phyloP scores from a whole-genome alignment of 2,888 invertebrate species.

The Magallana nippona region DNA sequence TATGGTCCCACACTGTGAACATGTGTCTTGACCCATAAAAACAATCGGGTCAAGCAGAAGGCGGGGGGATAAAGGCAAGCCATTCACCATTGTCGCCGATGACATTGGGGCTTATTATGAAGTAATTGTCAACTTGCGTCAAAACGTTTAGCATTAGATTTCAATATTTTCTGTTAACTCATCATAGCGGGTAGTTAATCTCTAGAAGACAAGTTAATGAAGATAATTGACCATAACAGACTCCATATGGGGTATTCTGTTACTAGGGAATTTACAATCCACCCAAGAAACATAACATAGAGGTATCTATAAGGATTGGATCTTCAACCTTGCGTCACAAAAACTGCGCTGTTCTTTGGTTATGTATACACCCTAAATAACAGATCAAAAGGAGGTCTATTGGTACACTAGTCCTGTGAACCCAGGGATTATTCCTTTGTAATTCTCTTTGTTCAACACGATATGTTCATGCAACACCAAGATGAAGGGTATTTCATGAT shows the following conservation, averaged over 20 bases:
- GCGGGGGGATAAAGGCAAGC: background rate
- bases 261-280: background rate
- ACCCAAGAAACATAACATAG: background rate
- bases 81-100: background rate
- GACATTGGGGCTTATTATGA: background rate
- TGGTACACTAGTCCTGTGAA: background rate
- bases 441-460: background rate
- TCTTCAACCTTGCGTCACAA: conserved; percentile 11
- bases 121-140: conserved; percentile 20
- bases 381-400: conserved; percentile 25
- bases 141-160: background rate
- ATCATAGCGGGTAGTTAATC: background rate
- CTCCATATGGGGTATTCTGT: conserved; percentile 19
- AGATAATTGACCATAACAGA: conserved; percentile 21
- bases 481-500: conserved; percentile 9
- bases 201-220: background rate
- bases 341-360: background rate
- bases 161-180: conserved; percentile 23
- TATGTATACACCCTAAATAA: background rate
- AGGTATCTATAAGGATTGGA: background rate
- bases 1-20: background rate
- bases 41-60: conserved; percentile 3
- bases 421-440: conserved; percentile 3
- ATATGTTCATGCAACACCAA: conserved; percentile 6
- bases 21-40: background rate